These are phyloP conservation scores for Oryzaephilus surinamensis DNA, from an alignment of 1,140 invertebrate genomes.

Conservation along the genomic window DNA sequence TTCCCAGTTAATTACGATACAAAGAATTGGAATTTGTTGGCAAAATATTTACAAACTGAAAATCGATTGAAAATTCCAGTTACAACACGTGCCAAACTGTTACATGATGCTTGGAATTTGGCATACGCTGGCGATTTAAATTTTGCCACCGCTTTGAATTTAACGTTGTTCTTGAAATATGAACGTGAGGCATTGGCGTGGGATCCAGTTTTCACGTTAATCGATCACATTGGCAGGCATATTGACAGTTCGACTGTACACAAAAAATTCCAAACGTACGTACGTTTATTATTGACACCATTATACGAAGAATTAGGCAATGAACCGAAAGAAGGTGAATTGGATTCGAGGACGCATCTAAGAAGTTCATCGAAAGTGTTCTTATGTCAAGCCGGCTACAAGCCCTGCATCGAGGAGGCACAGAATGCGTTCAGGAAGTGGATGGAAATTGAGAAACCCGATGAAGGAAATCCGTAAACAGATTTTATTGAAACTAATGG, in stretches of 20 bases:
- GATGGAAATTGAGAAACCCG: conserved; percentile 53
- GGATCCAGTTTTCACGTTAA: conserved; percentile 68
- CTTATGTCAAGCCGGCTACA: conserved; percentile 59
- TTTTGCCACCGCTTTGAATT: conserved; percentile 58
- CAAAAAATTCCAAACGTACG: conserved; percentile 57
- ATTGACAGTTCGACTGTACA: conserved; percentile 53
- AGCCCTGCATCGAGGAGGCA: conserved; percentile 57
- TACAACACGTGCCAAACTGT: conserved; percentile 58
- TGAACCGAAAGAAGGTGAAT: conserved; percentile 42
- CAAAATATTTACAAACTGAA: conserved; percentile 47
- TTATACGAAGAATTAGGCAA: conserved; percentile 51
- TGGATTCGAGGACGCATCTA: conserved; percentile 49
- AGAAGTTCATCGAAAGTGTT: conserved; percentile 51
- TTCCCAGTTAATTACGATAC: conserved; percentile 74
- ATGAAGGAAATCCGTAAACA: conserved; percentile 62
- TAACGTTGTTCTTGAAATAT: conserved; percentile 59
- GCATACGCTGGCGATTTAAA: conserved; percentile 64
- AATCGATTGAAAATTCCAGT: conserved; percentile 50
- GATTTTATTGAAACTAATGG: background rate
- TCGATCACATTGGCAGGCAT: conserved; percentile 62
- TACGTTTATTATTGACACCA: conserved; percentile 49
- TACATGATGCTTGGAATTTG: conserved; percentile 69
- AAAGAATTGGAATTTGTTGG: conserved; percentile 66
- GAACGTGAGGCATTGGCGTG: conserved; percentile 64
- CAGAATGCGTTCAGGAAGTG: conserved; percentile 53